phyloP scores from a whole-genome alignment of 2,797 vertebrate species.

The Petrocephalus sullivani region DNA sequence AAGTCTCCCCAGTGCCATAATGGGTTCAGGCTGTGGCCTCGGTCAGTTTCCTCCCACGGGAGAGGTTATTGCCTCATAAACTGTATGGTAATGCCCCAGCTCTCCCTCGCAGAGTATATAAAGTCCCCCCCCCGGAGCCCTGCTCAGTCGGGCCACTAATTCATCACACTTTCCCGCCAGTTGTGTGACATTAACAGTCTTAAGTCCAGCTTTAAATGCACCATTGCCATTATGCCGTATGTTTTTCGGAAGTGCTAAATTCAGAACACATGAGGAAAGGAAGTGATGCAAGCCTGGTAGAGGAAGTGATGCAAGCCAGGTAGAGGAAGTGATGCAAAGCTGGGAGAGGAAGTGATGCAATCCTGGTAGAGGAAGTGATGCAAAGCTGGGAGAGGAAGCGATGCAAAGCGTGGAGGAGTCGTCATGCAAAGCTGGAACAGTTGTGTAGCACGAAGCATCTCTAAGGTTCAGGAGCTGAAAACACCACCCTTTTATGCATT shows the following conservation, averaged over 20 bases:
- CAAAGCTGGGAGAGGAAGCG: background rate
- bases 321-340: background rate
- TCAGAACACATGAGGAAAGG: conserved; percentile 4
- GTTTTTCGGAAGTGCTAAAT: conserved; percentile 15
- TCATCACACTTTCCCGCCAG: conserved; percentile 23
- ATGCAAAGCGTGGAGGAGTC: background rate
- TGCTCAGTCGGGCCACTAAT: conserved; percentile 20
- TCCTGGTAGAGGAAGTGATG: background rate
- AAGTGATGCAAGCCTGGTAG: background rate
- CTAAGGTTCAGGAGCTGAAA: background rate
- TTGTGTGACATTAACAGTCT: conserved; percentile 16
- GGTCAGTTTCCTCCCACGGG: conserved; percentile 43
- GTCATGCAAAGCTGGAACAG: background rate
- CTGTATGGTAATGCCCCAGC: conserved; percentile 41
- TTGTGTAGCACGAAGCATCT: background rate
- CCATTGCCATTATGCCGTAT: background rate
- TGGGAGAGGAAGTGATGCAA: background rate
- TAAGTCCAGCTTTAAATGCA: conserved; percentile 9
- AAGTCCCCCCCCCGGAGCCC: conserved; percentile 23
- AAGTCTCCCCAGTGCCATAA: conserved; percentile 30
- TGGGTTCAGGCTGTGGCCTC: conserved; percentile 45
- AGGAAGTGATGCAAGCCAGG: background rate
- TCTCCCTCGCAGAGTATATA: conserved; percentile 32
- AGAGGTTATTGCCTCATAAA: conserved; percentile 52
- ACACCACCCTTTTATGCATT: background rate